A percentile compares a stretch with the other conserved stretches of the same genome.
phyloP scores from a whole-genome alignment of 2,797 vertebrate species.

The Enteromius thamalakanensis region DNA sequence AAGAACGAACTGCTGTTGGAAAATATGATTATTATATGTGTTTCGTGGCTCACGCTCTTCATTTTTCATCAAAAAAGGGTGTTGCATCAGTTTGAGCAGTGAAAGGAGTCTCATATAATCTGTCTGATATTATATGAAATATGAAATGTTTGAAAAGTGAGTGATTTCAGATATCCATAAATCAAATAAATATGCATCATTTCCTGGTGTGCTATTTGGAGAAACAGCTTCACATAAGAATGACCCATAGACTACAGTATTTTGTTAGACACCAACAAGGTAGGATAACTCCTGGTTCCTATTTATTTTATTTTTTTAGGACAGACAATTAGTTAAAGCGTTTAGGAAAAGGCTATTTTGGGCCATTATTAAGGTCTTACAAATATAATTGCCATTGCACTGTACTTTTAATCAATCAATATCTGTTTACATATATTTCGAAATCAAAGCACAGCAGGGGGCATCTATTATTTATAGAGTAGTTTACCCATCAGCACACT shows the following conservation, averaged over 20 bases:
- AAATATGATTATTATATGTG: neutral
- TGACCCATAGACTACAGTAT: neutral
- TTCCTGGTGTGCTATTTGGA: neutral
- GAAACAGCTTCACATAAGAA: neutral
- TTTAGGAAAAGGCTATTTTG: neutral
- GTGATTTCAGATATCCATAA: neutral
- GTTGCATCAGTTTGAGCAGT: conserved; percentile 10
- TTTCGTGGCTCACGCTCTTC: conserved; percentile 7
- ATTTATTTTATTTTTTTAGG: neutral
- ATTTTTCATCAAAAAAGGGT: neutral
- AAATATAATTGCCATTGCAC: neutral
- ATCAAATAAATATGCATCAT: neutral
- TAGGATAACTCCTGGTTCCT: neutral
- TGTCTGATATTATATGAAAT: conserved; percentile 14
- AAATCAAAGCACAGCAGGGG: conserved; percentile 10
- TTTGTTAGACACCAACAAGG: neutral
- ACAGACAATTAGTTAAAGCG: neutral
- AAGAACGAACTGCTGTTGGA: conserved; percentile 15
- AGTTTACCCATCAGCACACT: conserved; percentile 11
- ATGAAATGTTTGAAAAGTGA: neutral
- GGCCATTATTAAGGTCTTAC: neutral
- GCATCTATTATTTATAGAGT: conserved; percentile 37
- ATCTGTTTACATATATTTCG: conserved; percentile 17
- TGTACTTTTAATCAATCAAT: neutral
- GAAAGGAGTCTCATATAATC: conserved; percentile 11